Percentiles rank a stretch among this genome's conserved stretches.
Evolutionary conservation across 2,113 vertebrate genomes (phyloP).

Genomic region (Entelurus aequoreus): DNA sequence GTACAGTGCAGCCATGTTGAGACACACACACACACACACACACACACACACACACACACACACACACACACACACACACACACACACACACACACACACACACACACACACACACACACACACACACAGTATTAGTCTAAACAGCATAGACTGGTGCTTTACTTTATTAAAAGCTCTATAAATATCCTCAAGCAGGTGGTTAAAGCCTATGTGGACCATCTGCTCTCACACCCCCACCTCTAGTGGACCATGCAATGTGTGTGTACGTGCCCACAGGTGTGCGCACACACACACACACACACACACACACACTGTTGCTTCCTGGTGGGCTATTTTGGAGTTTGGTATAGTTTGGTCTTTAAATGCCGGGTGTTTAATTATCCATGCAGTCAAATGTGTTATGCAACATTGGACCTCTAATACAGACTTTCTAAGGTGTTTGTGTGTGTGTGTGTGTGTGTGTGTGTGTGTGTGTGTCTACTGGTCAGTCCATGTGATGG

Average conservation of each 20-base stretch:
- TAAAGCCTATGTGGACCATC: constrained; percentile 62
- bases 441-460: constrained; percentile 6
- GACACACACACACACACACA: no score
- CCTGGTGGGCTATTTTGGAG: background rate
- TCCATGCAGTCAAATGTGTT: constrained; percentile 7
- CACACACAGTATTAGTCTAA: background rate
- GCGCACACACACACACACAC: background rate
- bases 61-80: no score
- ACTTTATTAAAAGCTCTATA: constrained; percentile 50
- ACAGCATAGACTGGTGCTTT: constrained; percentile 10
- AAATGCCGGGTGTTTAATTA: background rate
- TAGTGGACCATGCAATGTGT: constrained; percentile 2
- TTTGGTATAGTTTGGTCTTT: background rate
- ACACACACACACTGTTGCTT: background rate
- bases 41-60: no score
- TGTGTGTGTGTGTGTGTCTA: constrained; percentile 4
- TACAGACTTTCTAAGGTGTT: constrained; percentile 8
- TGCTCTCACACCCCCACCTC: constrained; percentile 52
- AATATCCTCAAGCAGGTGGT: constrained; percentile 64
- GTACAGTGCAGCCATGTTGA: no score
- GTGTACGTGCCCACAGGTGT: background rate
- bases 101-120: no score
- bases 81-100: no score
- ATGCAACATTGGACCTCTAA: background rate
- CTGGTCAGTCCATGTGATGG: constrained; percentile 58